Base-by-base conservation (phyloP, 2,113 vertebrate genomes). In the Synodontis membranacea region DNA sequence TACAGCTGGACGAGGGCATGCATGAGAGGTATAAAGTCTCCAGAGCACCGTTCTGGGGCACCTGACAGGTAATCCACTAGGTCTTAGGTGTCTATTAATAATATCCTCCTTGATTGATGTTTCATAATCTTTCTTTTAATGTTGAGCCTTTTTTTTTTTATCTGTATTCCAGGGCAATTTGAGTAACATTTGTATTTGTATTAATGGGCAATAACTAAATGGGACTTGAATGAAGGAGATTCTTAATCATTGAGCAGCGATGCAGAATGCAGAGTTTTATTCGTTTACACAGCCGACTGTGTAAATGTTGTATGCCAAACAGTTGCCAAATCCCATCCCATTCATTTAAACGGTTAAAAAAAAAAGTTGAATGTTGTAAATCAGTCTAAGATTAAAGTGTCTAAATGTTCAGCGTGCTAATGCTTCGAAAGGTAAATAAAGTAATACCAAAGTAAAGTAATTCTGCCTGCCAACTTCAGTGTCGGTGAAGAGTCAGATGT, bases 401-500 rank as follows among this genome's bases (percentile, higher is more conserved):
- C n/a, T 48, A 62, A 70, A 83, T 78, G 80, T 56, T 78, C 52
- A 42, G 78, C 48, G 72, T 68, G 54, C 46, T 79, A 44, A 58
- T 46, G 14, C 17, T 66, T 83, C 42, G 50, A 78, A 78, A 31
- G 25, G 50, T 85, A 85, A 83, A 87, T 85, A 87, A 39, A 72
- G 81, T 74, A 80, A 52, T 62, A 62, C 80, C 17, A 37, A 76
- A 76, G n/a, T 83, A n/a, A 83, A 76, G 56, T 7, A 64, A 75
- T 80, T 37, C 82, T 84, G 74, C 25, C 56, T 88, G 89, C 85
- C 87, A 88, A 86, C 75, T 76, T 62, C 64, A 56, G 56, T 66
- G 75, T 89, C 78, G 31, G 86, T 84, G 56, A 86, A 86, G 80
- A 86, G 54, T 75, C 70, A 31, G 56, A 86, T 84, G 84, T 60